Evolutionary conservation across 2,113 vertebrate species (phyloP).

Genomic region (Laticauda colubrina): DNA sequence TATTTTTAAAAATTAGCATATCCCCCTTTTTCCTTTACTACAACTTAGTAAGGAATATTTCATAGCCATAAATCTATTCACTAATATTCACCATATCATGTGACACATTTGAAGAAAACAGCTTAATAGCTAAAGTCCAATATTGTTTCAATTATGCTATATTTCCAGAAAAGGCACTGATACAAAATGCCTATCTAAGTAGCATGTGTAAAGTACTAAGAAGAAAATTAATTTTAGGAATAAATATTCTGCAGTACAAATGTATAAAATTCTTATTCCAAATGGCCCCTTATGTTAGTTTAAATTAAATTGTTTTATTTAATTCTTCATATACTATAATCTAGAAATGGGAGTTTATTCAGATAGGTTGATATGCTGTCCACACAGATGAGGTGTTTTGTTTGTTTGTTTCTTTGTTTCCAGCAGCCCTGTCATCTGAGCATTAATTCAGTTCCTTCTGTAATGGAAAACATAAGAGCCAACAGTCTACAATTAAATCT

Average conservation of each 20-base stretch:
- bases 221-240: background rate
- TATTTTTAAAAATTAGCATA: background rate
- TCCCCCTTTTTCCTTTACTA: background rate
- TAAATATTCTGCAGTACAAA: background rate
- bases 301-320: background rate
- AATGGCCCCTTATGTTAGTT: background rate
- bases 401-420: background rate
- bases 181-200: background rate
- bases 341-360: background rate
- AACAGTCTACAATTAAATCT: background rate
- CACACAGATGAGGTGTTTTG: background rate
- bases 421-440: background rate
- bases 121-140: constrained; percentile 3
- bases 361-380: background rate
- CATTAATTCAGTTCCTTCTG: background rate
- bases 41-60: background rate
- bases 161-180: constrained; percentile 1
- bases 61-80: constrained; percentile 14
- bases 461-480: background rate
- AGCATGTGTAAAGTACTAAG: background rate
- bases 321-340: background rate
- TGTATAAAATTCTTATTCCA: background rate
- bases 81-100: background rate
- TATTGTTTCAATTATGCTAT: background rate
- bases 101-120: constrained; percentile 20